Conservation (phyloP, 2,797 vertebrate genomes). For the Hemitrygon akajei region DNA sequence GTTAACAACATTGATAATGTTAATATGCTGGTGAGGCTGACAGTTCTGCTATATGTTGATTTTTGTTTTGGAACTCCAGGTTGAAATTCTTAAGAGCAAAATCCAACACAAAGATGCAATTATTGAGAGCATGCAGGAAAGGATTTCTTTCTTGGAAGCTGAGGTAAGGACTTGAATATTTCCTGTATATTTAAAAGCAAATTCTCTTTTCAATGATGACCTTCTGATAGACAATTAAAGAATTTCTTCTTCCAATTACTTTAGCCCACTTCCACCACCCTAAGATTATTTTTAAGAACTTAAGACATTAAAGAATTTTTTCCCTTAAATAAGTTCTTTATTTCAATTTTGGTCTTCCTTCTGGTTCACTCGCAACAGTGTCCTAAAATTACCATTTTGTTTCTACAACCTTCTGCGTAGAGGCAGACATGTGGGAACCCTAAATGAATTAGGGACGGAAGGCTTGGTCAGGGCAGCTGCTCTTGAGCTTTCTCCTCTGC, state of each 20-base stretch:
- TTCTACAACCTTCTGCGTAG: neutral
- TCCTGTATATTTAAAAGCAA: neutral
- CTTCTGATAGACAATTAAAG: neutral
- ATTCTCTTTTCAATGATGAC: neutral
- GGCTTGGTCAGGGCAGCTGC: neutral
- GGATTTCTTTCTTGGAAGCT: constrained; percentile 91
- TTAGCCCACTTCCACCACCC: too few relatives aligned
- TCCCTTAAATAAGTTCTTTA: neutral
- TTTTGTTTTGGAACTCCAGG: constrained; percentile 59
- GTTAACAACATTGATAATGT: too few relatives aligned
- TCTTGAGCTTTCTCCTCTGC: neutral
- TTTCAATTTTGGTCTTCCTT: neutral
- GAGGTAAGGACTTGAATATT: constrained; percentile 68
- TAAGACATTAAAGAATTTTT: neutral
- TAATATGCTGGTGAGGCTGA: neutral
- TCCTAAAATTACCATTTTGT: neutral
- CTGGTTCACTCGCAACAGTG: neutral
- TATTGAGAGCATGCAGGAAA: constrained; percentile 88
- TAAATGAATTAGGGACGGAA: neutral
- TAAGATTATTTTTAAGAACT: neutral
- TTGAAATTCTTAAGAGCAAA: constrained; percentile 74
- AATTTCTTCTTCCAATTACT: neutral
- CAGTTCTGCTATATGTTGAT: neutral
- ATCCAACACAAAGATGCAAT: constrained; percentile 88
- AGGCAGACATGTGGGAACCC: too few relatives aligned